A percentile compares a stretch with the other conserved stretches of the same genome.
These are phyloP conservation scores for Ceuthmochares aereus DNA, from an alignment of 2,113 vertebrate genomes.

Conservation along the genomic window DNA sequence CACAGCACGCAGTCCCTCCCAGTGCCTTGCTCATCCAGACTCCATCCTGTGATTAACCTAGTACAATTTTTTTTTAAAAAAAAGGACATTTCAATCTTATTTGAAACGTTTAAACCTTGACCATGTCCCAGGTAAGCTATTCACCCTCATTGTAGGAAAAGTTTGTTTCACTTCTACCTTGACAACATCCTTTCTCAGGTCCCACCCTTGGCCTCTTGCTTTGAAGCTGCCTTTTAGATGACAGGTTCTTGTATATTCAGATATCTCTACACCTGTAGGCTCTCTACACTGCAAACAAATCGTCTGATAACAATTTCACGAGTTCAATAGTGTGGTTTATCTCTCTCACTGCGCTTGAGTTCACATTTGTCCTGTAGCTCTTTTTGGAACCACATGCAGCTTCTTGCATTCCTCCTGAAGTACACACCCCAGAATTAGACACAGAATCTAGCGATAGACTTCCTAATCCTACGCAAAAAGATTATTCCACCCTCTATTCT, in stretches of 20 bases:
- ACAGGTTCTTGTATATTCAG: neutral
- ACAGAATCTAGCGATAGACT: neutral
- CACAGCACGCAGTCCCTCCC: neutral
- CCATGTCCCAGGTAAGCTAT: neutral
- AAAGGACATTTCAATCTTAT: neutral
- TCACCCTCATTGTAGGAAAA: neutral
- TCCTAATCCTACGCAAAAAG: neutral
- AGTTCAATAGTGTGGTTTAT: neutral
- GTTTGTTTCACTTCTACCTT: neutral
- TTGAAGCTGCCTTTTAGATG: neutral
- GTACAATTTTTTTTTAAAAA: neutral
- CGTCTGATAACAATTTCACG: neutral
- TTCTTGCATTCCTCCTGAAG: neutral
- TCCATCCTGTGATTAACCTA: neutral
- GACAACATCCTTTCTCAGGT: neutral
- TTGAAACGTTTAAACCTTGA: neutral
- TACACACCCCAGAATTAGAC: neutral
- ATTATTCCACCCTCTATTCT: neutral
- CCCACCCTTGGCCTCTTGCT: neutral
- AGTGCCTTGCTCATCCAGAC: neutral
- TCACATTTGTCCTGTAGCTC: neutral
- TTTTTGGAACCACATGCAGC: neutral
- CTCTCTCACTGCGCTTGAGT: neutral
- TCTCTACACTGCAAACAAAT: neutral
- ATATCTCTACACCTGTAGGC: neutral